Conservation (phyloP, 1,140 invertebrate species). For the Gonatopus flavifemur region DNA sequence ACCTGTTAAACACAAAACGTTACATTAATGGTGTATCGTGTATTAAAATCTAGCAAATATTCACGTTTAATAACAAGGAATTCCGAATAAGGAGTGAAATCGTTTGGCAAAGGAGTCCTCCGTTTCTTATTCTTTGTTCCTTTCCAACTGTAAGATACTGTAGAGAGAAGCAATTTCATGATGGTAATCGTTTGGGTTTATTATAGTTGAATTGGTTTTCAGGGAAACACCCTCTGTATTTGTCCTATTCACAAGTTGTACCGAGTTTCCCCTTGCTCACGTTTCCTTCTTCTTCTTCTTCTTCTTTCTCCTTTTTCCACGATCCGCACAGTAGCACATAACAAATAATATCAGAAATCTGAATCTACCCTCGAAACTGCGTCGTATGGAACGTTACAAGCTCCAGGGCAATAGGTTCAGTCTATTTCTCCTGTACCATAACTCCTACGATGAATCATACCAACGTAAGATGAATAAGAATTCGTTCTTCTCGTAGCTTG, state of each 20-base stretch:
- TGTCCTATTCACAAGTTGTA: no score
- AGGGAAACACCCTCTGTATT: conserved; percentile 1
- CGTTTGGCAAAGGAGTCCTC: no score
- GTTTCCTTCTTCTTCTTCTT: neutral
- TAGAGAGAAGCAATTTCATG: conserved; percentile 10
- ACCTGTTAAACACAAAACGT: no score
- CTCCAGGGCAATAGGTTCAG: neutral
- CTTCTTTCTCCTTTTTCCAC: no score
- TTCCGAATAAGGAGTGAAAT: no score
- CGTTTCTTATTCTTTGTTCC: neutral
- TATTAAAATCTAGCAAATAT: no score
- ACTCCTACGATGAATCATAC: no score
- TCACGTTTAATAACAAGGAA: no score
- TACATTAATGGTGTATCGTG: no score
- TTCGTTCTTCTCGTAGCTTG: no score
- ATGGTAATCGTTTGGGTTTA: conserved; percentile 2
- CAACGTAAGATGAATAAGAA: no score
- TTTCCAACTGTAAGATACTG: neutral
- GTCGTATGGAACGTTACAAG: neutral
- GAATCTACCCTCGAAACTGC: neutral
- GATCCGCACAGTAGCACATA: neutral
- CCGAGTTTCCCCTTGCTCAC: no score
- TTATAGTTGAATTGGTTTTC: neutral
- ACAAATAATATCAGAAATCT: neutral
- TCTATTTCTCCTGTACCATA: neutral